Conservation (phyloP, 2,113 vertebrate genomes). For the Ranitomeya variabilis region DNA sequence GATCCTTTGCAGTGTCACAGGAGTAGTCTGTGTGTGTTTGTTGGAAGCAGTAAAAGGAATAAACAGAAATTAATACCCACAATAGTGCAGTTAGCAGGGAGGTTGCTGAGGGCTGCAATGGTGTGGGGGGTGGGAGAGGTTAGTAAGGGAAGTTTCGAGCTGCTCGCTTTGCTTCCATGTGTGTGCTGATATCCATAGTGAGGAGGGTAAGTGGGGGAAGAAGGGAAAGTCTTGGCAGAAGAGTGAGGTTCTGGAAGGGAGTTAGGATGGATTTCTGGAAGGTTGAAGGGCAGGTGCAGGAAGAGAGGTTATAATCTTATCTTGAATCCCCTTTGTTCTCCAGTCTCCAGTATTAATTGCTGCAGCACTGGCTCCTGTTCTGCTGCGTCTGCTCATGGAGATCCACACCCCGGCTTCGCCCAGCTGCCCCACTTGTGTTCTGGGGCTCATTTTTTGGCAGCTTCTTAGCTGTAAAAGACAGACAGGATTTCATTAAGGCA, state of each 20-base stretch:
- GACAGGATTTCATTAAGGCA: not conserved
- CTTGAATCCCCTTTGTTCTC: conserved; percentile 62
- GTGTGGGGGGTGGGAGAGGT: conserved; percentile 68
- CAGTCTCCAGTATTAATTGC: conserved; percentile 69
- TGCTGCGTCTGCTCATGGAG: conserved; percentile 80
- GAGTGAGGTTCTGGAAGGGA: conserved; percentile 44
- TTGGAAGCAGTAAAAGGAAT: conserved; percentile 45
- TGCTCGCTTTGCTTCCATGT: conserved; percentile 57
- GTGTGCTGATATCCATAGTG: conserved; percentile 61
- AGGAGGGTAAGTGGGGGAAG: conserved; percentile 61
- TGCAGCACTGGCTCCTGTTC: conserved; percentile 81
- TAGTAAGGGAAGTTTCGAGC: conserved; percentile 63
- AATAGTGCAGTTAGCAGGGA: conserved; percentile 51
- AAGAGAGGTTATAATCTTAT: conserved; percentile 68
- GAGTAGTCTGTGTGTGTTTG: conserved; percentile 64
- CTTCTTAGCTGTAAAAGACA: conserved; percentile 76
- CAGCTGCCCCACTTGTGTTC: conserved; percentile 67
- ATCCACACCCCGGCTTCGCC: conserved; percentile 75
- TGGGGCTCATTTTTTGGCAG: conserved; percentile 82
- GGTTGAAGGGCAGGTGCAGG: conserved; percentile 53
- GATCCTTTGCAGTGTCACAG: conserved; percentile 60
- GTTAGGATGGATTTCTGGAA: conserved; percentile 49
- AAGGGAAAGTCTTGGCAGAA: conserved; percentile 40
- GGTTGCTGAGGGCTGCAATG: conserved; percentile 62
- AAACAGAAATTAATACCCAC: conserved; percentile 41